phyloP scores from a whole-genome alignment of 2,113 vertebrate species.

The Pseudopipra pipra region DNA sequence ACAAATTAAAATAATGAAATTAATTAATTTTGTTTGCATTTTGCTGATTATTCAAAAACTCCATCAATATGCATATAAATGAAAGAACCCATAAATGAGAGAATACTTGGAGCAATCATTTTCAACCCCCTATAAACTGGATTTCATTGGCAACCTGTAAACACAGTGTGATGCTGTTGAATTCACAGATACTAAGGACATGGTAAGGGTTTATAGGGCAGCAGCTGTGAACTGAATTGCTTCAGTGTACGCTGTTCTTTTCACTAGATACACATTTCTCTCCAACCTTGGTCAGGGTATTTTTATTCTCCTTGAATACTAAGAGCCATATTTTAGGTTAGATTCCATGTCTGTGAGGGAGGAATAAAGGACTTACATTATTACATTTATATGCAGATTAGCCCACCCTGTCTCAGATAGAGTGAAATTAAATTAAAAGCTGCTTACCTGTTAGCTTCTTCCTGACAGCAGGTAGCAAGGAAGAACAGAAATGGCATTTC shows the following conservation, averaged over 20 bases:
- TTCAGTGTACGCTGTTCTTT: neutral
- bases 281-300: neutral
- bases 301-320: neutral
- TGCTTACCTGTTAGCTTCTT: neutral
- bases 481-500: neutral
- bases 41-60: neutral
- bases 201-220: neutral
- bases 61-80: neutral
- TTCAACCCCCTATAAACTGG: neutral
- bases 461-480: neutral
- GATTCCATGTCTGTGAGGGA: neutral
- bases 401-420: neutral
- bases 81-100: neutral
- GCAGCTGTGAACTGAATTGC: neutral
- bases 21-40: neutral
- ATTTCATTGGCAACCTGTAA: neutral
- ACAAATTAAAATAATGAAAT: neutral
- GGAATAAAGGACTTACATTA: neutral
- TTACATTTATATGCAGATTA: neutral
- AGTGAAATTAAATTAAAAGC: conserved; percentile 23
- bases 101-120: neutral
- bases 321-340: neutral
- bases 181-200: neutral
- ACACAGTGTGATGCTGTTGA: neutral
- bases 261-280: neutral